Conservation (phyloP, 2,797 vertebrate genomes). For the Rhadinocentrus ornatus region DNA sequence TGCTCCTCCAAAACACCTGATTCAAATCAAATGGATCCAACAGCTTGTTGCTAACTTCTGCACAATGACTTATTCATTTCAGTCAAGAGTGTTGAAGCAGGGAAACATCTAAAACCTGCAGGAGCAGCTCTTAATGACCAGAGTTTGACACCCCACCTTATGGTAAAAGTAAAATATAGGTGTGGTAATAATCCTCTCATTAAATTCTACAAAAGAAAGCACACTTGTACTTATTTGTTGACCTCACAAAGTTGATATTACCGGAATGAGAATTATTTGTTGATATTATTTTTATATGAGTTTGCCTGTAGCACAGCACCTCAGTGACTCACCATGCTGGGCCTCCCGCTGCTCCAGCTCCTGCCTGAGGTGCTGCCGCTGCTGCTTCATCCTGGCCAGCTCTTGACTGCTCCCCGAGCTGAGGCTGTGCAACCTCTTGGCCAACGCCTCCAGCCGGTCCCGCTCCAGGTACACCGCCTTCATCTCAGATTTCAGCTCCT, state of each 20-base stretch:
- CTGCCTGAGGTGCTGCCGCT: constrained; percentile 81
- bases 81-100: too few species aligned
- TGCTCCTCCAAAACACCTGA: too few species aligned
- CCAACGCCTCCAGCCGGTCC: constrained; percentile 85
- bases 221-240: neutral
- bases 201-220: neutral
- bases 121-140: neutral
- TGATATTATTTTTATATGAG: neutral
- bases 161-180: neutral
- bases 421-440: constrained; percentile 82
- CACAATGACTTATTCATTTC: too few species aligned
- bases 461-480: constrained; percentile 83
- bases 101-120: neutral
- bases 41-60: too few species aligned
- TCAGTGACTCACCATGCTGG: constrained; percentile 84
- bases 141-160: neutral
- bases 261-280: constrained; percentile 4
- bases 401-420: constrained; percentile 81
- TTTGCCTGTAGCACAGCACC: neutral
- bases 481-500: constrained; percentile 89
- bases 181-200: neutral
- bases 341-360: constrained; percentile 83
- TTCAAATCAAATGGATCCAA: too few species aligned
- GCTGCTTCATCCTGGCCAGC: constrained; percentile 84
- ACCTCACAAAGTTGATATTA: neutral